A percentile compares a stretch with the other conserved stretches of the same genome.
These are phyloP conservation scores for Sarcophaga bullata DNA, from an alignment of 1,140 invertebrate genomes.

Conservation along the genomic window DNA sequence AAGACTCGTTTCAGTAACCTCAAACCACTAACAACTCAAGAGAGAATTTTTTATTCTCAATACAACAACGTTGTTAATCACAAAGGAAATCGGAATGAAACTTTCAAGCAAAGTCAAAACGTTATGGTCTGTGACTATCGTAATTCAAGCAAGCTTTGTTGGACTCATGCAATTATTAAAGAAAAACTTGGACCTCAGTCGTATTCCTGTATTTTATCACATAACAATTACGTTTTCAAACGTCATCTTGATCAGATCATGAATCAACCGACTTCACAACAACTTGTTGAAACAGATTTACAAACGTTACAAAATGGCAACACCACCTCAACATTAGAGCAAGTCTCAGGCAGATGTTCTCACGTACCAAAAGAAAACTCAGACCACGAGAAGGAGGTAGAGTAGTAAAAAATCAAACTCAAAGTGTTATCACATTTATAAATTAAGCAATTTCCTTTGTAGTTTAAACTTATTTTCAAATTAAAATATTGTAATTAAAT, in stretches of 20 bases:
- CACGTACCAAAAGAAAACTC: no score
- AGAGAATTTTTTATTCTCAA: constrained; percentile 4
- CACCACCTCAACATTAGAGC: no score
- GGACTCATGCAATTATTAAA: constrained; percentile 2
- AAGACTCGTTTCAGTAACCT: constrained; percentile 14
- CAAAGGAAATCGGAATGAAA: constrained; percentile 28
- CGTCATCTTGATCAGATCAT: constrained; percentile 29
- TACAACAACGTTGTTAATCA: constrained; percentile 7
- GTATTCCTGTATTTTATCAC: constrained; percentile 1
- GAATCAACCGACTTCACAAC: no score
- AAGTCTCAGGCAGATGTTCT: no score
- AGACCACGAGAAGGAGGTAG: no score
- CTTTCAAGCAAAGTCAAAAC: background rate
- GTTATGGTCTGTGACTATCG: constrained; percentile 29
- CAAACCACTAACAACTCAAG: constrained; percentile 22
- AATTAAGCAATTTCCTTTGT: no score
- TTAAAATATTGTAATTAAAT: no score
- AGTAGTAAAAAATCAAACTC: no score
- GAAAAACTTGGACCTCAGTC: constrained; percentile 17
- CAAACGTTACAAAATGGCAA: no score
- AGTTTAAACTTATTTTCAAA: no score
- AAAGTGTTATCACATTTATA: no score
- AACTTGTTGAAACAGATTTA: no score
- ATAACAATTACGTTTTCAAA: constrained; percentile 8
- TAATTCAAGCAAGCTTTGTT: constrained; percentile 27